A percentile compares a stretch with the other conserved stretches of the same genome.
Conservation (phyloP, 2,797 vertebrate genomes). For the Myotis pilosus region DNA sequence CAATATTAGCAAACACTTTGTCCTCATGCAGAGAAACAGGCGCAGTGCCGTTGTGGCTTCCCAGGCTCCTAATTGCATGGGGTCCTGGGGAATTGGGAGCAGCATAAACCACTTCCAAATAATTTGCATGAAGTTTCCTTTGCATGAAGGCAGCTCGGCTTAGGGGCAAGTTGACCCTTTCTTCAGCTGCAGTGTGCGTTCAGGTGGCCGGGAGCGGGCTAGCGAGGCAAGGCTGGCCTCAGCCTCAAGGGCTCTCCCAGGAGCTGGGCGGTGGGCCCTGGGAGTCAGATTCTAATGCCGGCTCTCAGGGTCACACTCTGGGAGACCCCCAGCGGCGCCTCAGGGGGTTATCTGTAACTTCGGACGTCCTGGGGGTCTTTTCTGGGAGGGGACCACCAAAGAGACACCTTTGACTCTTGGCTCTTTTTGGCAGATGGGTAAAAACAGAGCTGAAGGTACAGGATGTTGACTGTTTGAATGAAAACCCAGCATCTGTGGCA, state of each 20-base stretch:
- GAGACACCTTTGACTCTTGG: background rate
- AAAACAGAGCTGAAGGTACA: accelerated
- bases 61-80: background rate
- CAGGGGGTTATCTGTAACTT: accelerated
- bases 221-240: background rate
- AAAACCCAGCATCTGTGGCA: background rate
- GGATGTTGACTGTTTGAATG: background rate
- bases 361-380: background rate
- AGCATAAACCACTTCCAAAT: background rate
- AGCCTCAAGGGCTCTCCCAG: background rate
- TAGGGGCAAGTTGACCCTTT: background rate
- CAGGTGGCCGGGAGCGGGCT: accelerated
- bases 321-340: accelerated
- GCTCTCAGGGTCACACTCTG: background rate
- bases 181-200: accelerated
- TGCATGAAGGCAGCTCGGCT: background rate
- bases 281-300: accelerated
- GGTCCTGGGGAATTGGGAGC: background rate
- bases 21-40: background rate
- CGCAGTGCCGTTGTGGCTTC: accelerated
- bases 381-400: background rate
- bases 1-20: background rate
- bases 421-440: too few relatives aligned
- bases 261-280: background rate
- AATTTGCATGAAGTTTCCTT: background rate